Percentiles rank a stretch among this genome's conserved stretches.
Evolutionary conservation across 2,797 vertebrate species (phyloP).

Genomic region (Scomberomorus guttatus): DNA sequence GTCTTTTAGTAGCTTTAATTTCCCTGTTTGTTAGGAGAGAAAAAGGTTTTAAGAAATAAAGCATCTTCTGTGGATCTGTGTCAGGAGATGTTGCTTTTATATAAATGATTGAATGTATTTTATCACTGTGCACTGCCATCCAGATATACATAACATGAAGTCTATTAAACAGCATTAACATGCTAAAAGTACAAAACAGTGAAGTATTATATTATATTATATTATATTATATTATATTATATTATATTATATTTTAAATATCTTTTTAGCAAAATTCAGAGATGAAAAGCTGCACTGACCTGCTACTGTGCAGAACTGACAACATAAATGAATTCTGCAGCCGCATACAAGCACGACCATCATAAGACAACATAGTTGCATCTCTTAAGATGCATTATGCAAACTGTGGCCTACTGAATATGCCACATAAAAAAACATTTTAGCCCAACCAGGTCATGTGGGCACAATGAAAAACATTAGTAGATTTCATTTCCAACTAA

Average conservation of each 20-base stretch:
- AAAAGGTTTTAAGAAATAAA: too few species aligned
- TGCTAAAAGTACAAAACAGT: background rate
- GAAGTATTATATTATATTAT: too few species aligned
- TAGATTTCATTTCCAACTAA: background rate
- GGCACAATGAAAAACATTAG: background rate
- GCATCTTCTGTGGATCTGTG: background rate
- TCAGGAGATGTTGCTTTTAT: background rate
- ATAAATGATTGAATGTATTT: background rate
- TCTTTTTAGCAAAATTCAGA: too few species aligned
- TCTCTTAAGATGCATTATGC: background rate
- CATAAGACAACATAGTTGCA: background rate
- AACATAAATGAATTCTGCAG: background rate
- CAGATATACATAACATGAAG: too few species aligned
- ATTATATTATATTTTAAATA: too few species aligned
- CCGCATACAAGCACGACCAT: background rate
- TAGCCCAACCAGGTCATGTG: background rate
- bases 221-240: too few species aligned
- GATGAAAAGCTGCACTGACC: background rate
- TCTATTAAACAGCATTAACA: too few species aligned
- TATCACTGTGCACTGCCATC: background rate
- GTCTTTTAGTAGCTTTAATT: background rate
- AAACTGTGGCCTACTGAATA: background rate
- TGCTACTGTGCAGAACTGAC: background rate
- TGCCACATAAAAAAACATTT: constrained; percentile 27
- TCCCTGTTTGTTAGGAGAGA: background rate